phyloP scores from a whole-genome alignment of 2,888 invertebrate genomes.

The Tiliacea aurago region DNA sequence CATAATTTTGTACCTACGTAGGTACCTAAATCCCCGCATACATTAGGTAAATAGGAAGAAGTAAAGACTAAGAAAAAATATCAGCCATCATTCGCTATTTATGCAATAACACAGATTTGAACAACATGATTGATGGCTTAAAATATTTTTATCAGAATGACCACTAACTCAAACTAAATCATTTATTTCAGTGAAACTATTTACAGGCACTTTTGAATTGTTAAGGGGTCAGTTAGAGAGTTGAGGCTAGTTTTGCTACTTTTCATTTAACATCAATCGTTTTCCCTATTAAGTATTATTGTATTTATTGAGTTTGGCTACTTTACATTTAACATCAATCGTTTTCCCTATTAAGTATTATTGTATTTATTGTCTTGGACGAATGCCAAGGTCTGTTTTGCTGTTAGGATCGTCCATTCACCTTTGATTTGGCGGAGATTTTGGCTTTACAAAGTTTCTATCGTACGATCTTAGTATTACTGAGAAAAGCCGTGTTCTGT shows the following conservation, averaged over 20 bases:
- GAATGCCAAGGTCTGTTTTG: constrained; percentile 37
- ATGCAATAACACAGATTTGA: not conserved
- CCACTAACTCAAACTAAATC: not conserved
- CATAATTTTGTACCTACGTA: not conserved
- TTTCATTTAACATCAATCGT: constrained; percentile 1
- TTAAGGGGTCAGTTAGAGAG: not conserved
- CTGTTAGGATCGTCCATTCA: constrained; percentile 44
- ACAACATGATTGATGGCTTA: not conserved
- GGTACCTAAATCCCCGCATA: not conserved
- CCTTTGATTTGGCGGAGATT: constrained; percentile 42
- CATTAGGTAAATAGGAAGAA: not conserved
- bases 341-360: constrained; percentile 26
- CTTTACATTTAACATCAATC: not conserved
- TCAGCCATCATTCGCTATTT: not conserved
- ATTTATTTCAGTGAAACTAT: not conserved
- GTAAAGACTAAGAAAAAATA: constrained; percentile 7
- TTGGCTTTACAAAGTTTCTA: constrained; percentile 12
- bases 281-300: constrained; percentile 23
- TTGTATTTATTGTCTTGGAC: constrained; percentile 32
- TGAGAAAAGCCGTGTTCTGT: constrained; percentile 19
- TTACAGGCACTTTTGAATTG: not conserved
- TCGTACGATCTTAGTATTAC: constrained; percentile 29
- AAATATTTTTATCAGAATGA: constrained; percentile 2
- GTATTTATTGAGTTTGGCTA: constrained; percentile 13
- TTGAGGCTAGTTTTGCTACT: not conserved